Conservation (phyloP, 2,797 vertebrate species). For the Poecile montanus region DNA sequence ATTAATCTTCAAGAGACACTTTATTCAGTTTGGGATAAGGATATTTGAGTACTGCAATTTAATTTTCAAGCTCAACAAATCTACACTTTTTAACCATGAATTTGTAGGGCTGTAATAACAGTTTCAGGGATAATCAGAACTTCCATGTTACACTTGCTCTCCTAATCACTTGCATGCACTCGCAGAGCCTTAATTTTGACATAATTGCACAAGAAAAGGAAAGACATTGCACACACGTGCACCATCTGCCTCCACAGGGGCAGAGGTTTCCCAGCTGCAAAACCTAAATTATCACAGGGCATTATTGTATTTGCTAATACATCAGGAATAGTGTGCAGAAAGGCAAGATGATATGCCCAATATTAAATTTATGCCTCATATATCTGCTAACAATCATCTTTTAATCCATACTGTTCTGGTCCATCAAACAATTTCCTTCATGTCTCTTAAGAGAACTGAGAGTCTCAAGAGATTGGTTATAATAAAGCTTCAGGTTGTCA, state of each 20-base stretch:
- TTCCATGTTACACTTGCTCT: not conserved
- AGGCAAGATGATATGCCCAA: not conserved
- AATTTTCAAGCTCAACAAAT: constrained; percentile 1
- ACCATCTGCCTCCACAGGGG: not conserved
- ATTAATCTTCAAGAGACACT: not conserved
- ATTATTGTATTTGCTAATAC: not conserved
- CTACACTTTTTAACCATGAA: not conserved
- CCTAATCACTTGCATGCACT: constrained; percentile 1
- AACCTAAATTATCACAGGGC: not conserved
- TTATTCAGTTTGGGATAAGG: not conserved
- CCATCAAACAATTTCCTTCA: not conserved
- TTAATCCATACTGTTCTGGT: not conserved
- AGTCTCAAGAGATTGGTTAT: not conserved
- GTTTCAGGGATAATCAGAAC: constrained; percentile 11
- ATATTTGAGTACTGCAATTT: not conserved
- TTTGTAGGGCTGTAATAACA: not conserved
- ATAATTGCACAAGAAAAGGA: constrained; percentile 17
- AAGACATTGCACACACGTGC: not conserved
- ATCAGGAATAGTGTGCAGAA: not conserved
- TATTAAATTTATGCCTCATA: constrained; percentile 4
- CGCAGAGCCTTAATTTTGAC: not conserved
- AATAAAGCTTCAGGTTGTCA: not conserved
- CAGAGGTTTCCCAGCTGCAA: constrained; percentile 54
- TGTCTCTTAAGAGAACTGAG: not conserved
- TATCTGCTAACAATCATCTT: constrained; percentile 21